A percentile compares a stretch with the other conserved stretches of the same genome.
phyloP scores from a whole-genome alignment of 2,113 vertebrate genomes.

The Pygoscelis adeliae region DNA sequence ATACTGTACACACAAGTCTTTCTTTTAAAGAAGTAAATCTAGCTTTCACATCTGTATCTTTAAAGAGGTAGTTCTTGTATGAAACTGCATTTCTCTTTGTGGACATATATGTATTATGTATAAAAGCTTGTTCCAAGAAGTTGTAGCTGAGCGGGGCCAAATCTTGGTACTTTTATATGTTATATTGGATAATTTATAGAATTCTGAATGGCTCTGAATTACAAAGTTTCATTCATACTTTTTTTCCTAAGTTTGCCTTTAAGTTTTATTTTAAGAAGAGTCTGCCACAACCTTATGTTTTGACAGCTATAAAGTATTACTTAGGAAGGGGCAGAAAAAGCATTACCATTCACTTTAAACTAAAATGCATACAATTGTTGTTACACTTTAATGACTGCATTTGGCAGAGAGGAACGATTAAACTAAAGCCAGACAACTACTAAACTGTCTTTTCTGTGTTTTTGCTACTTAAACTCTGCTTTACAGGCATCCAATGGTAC shows the following conservation, averaged over 20 bases:
- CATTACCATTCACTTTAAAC: neutral
- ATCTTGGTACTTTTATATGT: neutral
- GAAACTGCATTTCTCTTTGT: neutral
- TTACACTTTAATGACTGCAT: conserved; percentile 14
- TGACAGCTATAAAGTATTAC: conserved; percentile 67
- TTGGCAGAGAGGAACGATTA: neutral
- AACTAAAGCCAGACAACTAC: conserved; percentile 21
- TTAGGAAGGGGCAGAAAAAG: conserved; percentile 56
- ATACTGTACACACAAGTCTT: neutral
- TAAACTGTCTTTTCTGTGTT: conserved; percentile 46
- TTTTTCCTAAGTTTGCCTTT: neutral
- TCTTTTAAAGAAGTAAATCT: neutral
- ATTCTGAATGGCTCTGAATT: neutral
- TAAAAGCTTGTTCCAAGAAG: neutral
- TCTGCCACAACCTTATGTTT: neutral
- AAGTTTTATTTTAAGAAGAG: conserved; percentile 24
- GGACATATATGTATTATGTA: neutral
- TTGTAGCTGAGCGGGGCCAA: neutral
- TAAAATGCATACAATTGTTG: neutral
- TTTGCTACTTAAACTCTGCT: conserved; percentile 23
- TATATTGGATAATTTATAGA: neutral
- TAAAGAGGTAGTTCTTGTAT: neutral
- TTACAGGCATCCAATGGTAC: neutral
- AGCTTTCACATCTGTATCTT: neutral
- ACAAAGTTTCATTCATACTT: neutral